These are phyloP conservation scores for Lepidocyrtinus sp. DNA, from an alignment of 2,888 invertebrate species.

Conservation along the genomic window DNA sequence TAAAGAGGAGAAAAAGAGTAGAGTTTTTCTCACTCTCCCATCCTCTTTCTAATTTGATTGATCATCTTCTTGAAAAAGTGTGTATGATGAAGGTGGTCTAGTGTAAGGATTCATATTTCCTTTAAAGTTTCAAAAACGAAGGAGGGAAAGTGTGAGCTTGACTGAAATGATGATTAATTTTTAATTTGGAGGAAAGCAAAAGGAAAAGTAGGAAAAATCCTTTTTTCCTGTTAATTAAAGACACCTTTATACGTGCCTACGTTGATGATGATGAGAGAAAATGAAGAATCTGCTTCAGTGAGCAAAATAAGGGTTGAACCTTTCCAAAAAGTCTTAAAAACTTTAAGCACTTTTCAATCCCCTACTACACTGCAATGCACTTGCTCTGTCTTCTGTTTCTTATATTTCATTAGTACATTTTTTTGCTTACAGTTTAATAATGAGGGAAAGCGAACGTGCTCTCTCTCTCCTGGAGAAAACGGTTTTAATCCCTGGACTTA, in stretches of 20 bases:
- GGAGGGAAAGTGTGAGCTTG: slow-evolving; percentile 8
- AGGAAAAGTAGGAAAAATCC: slow-evolving; percentile 17
- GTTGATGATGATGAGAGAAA: slow-evolving; percentile 25
- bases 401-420: slow-evolving; percentile 3
- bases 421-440: slow-evolving; percentile 1
- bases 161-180: slow-evolving; percentile 43
- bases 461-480: slow-evolving; percentile 25
- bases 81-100: neutral
- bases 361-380: neutral
- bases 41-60: slow-evolving; percentile 15
- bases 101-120: neutral
- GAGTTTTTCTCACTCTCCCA: neutral
- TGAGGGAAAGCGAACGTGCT: slow-evolving; percentile 8
- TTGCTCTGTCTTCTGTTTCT: neutral
- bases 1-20: neutral
- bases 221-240: slow-evolving; percentile 53
- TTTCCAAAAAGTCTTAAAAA: slow-evolving; percentile 41
- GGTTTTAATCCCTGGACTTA: slow-evolving; percentile 53
- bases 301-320: slow-evolving; percentile 33
- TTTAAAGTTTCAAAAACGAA: slow-evolving; percentile 9
- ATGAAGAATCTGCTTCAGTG: slow-evolving; percentile 43
- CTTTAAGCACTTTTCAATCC: slow-evolving; percentile 44
- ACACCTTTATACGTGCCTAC: slow-evolving; percentile 43
- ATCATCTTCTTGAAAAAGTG: slow-evolving; percentile 9
- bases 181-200: slow-evolving; percentile 51